Evolutionary conservation across 2,113 vertebrate genomes (phyloP).

Genomic region (Platysternon megacephalum): DNA sequence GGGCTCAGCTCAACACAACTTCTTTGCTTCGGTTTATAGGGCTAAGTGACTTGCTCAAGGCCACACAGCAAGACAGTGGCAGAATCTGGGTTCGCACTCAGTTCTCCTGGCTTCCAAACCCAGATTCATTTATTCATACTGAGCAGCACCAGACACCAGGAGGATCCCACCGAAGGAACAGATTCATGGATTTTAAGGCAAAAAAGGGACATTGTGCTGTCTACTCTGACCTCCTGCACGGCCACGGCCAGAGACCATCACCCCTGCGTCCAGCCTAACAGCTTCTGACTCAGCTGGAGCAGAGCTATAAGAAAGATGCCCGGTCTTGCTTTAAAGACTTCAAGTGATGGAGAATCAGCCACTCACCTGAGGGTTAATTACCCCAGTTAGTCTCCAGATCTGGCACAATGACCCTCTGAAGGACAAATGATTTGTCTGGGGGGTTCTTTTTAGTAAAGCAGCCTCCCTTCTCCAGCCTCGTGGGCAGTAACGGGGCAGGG

Average conservation of each 20-base stretch:
- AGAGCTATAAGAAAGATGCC: not conserved
- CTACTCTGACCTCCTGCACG: not conserved
- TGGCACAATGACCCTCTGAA: not conserved
- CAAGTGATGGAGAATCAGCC: not conserved
- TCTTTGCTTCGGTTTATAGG: no score
- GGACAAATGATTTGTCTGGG: not conserved
- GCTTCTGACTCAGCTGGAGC: not conserved
- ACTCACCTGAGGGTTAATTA: not conserved
- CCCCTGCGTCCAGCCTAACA: not conserved
- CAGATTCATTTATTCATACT: not conserved
- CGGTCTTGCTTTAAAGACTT: not conserved
- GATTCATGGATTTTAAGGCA: not conserved
- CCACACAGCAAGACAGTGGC: not conserved
- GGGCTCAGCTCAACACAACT: not conserved
- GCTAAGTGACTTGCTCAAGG: not conserved
- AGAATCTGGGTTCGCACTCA: not conserved
- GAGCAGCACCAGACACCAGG: not conserved
- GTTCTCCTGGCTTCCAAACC: not conserved
- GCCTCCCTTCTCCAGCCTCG: not conserved
- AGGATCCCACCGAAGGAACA: not conserved
- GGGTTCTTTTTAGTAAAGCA: not conserved
- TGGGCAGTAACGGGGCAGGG: not conserved
- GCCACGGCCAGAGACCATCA: not conserved
- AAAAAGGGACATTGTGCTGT: not conserved
- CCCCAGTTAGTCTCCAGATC: not conserved